Evolutionary conservation across 2,888 invertebrate genomes (phyloP).

Genomic region (Antheraea assamensis): DNA sequence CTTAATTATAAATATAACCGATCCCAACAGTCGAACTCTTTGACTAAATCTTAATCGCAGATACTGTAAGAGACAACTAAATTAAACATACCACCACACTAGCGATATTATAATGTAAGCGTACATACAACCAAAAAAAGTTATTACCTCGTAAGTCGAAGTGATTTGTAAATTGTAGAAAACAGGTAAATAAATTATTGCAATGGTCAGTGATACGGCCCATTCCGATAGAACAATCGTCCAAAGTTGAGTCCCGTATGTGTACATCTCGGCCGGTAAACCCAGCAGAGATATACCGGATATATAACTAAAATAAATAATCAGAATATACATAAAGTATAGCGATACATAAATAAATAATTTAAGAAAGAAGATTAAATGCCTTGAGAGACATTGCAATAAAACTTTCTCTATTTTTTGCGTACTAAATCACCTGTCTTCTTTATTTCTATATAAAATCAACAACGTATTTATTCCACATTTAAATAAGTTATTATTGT

Average conservation of each 20-base stretch:
- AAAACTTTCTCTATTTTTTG: too few relatives aligned
- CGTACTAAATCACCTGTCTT: too few relatives aligned
- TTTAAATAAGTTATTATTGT: too few relatives aligned
- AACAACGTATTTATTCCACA: too few relatives aligned
- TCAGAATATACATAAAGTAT: neutral
- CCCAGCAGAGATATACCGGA: conserved; percentile 89
- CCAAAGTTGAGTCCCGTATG: conserved; percentile 88
- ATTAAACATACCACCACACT: neutral
- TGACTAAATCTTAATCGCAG: conserved; percentile 85
- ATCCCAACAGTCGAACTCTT: conserved; percentile 86
- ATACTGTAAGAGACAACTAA: conserved; percentile 79
- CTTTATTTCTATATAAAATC: neutral
- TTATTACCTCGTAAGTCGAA: conserved; percentile 87
- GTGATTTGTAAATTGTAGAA: conserved; percentile 88
- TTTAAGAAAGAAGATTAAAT: neutral
- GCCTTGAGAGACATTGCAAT: too few relatives aligned
- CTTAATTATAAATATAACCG: conserved; percentile 86
- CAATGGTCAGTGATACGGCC: conserved; percentile 85
- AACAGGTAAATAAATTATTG: conserved; percentile 86
- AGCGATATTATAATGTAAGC: neutral
- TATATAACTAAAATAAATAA: conserved; percentile 83
- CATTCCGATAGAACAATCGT: conserved; percentile 84
- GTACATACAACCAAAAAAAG: neutral
- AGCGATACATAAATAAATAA: neutral
- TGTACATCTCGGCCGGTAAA: conserved; percentile 89